These are phyloP conservation scores for Podocnemis expansa DNA, from an alignment of 2,113 vertebrate genomes.

Conservation along the genomic window DNA sequence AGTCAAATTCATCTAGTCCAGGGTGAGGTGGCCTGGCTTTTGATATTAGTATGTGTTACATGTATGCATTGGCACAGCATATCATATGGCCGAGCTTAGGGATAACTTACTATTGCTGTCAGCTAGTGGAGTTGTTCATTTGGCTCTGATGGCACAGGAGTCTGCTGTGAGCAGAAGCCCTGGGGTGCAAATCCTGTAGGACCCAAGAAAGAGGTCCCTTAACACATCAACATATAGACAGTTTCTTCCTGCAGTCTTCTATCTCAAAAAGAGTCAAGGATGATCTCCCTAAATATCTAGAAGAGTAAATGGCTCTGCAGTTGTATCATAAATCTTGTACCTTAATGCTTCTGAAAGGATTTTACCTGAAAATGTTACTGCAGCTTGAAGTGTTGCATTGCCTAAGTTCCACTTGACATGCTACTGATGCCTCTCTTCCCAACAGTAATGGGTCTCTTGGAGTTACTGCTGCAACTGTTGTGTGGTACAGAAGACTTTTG, in stretches of 20 bases:
- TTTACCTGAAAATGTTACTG: not conserved
- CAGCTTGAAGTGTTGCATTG: not conserved
- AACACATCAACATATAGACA: not conserved
- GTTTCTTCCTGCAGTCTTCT: no score
- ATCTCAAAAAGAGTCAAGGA: not conserved
- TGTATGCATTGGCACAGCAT: fast-evolving
- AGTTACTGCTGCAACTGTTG: not conserved
- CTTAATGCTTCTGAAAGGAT: not conserved
- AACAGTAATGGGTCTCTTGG: fast-evolving
- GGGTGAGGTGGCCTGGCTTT: not conserved
- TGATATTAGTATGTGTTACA: fast-evolving
- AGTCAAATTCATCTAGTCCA: fast-evolving
- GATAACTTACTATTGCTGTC: not conserved
- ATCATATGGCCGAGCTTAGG: not conserved
- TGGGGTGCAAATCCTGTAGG: fast-evolving
- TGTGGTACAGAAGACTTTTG: not conserved
- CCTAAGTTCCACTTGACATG: not conserved
- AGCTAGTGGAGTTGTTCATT: fast-evolving
- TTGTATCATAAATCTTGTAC: not conserved
- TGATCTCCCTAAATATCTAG: fast-evolving
- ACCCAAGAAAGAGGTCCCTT: fast-evolving
- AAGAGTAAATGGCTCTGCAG: not conserved
- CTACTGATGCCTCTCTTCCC: not conserved
- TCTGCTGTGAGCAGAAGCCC: not conserved
- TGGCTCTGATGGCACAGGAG: fast-evolving